phyloP scores from a whole-genome alignment of 37 sponge, comb jelly and placozoan species.

The Lycopodina hypogea region DNA sequence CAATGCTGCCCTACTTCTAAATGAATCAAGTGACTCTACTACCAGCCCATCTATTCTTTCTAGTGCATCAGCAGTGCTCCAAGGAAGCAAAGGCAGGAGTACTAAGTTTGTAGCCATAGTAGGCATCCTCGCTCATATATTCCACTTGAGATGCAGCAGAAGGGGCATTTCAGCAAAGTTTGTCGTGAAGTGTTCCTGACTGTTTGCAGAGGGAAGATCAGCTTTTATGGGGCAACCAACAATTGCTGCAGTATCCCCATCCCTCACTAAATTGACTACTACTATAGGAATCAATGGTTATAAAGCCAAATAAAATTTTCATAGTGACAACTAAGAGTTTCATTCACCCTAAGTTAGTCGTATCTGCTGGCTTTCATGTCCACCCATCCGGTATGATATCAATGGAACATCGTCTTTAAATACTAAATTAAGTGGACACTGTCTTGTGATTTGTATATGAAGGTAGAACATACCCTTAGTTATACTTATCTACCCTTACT shows the following conservation, averaged over 20 bases:
- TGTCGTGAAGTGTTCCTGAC: not conserved
- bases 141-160: not conserved
- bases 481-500: not conserved
- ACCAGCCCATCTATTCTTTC: too few species aligned
- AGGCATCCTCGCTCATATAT: conserved; percentile 13
- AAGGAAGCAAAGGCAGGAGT: not conserved
- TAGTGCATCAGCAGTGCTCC: not conserved
- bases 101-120: conserved; percentile 6
- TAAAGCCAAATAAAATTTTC: not conserved
- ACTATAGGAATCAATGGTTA: not conserved
- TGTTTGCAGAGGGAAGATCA: too few species aligned
- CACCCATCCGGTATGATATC: not conserved
- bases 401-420: not conserved
- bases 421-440: not conserved
- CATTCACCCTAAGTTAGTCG: not conserved
- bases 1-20: not conserved
- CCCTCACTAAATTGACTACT: not conserved
- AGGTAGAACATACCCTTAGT: not conserved
- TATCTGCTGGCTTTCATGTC: not conserved
- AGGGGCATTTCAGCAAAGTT: conserved; percentile 20
- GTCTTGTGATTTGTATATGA: not conserved
- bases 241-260: not conserved
- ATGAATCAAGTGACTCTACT: not conserved
- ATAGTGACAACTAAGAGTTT: not conserved
- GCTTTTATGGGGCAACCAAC: not conserved